Base-by-base conservation (phyloP, 2,888 invertebrate species). In the Adelognathus sp. region DNA sequence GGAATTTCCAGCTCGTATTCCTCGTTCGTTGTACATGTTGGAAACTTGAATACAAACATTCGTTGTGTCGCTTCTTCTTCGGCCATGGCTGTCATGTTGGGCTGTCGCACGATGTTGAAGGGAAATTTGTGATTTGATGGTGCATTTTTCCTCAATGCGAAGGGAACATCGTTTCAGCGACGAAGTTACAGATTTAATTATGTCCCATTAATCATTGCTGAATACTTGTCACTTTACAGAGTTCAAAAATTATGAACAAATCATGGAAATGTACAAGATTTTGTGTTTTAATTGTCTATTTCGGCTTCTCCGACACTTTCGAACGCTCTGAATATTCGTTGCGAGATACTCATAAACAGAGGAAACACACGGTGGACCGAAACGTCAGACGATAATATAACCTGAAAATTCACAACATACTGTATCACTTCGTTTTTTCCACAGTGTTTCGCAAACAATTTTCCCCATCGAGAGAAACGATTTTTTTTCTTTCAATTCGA, bases 1-100 rank as follows among this genome's bases (percentile, higher is more conserved):
- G 94, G 94, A n/a, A 95, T 92, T 87, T 94, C 93, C 76, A 95
- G 87, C 54, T 93, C 93, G 86, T 93, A 94, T 54, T 92, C 86
- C 39, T 94, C 90, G 70, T 89, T 92, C 84, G 93, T 93, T 16
- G 93, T 94, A 76, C 94, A 94, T 78, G 94, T 93, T 69, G 94
- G 93, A 87, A 93, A 94, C 21, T 93, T 92, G 85, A 92, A 94
- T 79, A 84, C 29, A 81, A 92, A 92, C 16, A 83, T 88, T 81
- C 89, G 87, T 72, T 91, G 89, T n/a, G 84, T 73, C 18, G 60
- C 82, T 63, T 89, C 88, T 31, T 91, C 88, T 29, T 88, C 89
- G 29, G 83, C 80, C 80, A 85, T 86, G 73, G 82, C 86, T 84
- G 33, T 29, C 3, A 6, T 7, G 11, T 41, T 24, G 21, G 21